Base-by-base conservation (phyloP, 2,113 vertebrate genomes). In the Nanger granti region DNA sequence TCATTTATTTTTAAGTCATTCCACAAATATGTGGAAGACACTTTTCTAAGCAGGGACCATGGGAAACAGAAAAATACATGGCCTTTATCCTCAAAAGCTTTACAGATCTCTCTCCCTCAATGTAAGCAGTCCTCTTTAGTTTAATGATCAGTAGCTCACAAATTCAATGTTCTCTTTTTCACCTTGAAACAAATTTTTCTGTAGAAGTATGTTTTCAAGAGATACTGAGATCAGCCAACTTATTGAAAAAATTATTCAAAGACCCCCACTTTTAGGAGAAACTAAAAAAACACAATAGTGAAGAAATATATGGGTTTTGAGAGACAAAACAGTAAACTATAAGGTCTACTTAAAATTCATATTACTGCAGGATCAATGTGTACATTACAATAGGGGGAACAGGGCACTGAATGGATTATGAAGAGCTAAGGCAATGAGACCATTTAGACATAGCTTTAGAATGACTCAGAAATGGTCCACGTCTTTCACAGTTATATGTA, bases 1-100 rank as follows among this genome's bases (percentile, higher is more conserved):
- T 97, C 95, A 96, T 66, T 95, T 89, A 96, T 94, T 96, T 97
- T 91, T 64, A 94, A 94, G 97, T 97, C 97, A 97, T 66, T 93
- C 94, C 86, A 86, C 94, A 97, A 97, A 94, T 94, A 98, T 95
- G 97, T 69, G 89, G 89, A 88, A 97, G 86, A 88, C 57, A 31
- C 28, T 97, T 62, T 96, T 95, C 94, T 96, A 96, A 83, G 66
- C 95, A 89, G 47, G 66, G 86, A 54, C 41, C 88, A 94, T 66
- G 94, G 94, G 96, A 97, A 97, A 97, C 22, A 31, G 44, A 79
- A 44, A 94, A 95, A 82, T 73, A 94, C 57, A 60, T 57, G 87
- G 87, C 66, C 93, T 97, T 84, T 93, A 52, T 49, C 92, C 95
- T 93, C 22, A 24, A 95, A 92, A 94, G 76, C 83, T 60, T 89